Percentiles rank a stretch among this genome's conserved stretches.
phyloP scores from a whole-genome alignment of 2,113 vertebrate species.

The Prochilodus magdalenae region DNA sequence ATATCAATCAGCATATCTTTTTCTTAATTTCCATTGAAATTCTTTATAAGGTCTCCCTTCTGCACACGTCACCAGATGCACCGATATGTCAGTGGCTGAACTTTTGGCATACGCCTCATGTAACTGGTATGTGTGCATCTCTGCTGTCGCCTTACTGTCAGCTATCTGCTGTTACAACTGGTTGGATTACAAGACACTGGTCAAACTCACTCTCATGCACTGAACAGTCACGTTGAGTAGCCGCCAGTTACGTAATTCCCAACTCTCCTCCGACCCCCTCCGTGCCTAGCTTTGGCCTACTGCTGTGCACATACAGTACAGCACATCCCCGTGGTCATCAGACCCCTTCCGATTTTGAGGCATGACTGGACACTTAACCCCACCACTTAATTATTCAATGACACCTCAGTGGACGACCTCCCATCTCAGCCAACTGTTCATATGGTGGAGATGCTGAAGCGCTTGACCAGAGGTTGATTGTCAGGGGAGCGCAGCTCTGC shows the following conservation, averaged over 20 bases:
- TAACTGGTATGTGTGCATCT: no score
- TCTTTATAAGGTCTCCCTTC: no score
- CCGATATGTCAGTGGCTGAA: no score
- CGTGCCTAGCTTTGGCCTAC: background rate
- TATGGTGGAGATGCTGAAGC: constrained; percentile 63
- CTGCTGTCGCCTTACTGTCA: background rate
- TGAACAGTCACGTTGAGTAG: background rate
- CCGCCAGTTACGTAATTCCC: constrained; percentile 12
- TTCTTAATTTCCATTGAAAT: no score
- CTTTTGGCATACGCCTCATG: no score
- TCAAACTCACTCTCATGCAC: background rate
- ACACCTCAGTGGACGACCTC: constrained; percentile 68
- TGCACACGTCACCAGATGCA: no score
- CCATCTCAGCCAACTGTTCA: constrained; percentile 67
- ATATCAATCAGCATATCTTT: no score
- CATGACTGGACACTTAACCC: constrained; percentile 72
- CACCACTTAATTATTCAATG: constrained; percentile 75
- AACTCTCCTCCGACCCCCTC: background rate
- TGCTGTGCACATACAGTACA: constrained; percentile 3
- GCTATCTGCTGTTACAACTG: background rate
- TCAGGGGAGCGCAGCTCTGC: constrained; percentile 20
- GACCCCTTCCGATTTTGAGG: constrained; percentile 38
- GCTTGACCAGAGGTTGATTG: constrained; percentile 51
- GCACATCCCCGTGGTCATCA: constrained; percentile 23
- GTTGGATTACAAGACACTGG: background rate